These are phyloP conservation scores for Parasteatoda tepidariorum DNA, from an alignment of 1,140 invertebrate species.

Conservation along the genomic window DNA sequence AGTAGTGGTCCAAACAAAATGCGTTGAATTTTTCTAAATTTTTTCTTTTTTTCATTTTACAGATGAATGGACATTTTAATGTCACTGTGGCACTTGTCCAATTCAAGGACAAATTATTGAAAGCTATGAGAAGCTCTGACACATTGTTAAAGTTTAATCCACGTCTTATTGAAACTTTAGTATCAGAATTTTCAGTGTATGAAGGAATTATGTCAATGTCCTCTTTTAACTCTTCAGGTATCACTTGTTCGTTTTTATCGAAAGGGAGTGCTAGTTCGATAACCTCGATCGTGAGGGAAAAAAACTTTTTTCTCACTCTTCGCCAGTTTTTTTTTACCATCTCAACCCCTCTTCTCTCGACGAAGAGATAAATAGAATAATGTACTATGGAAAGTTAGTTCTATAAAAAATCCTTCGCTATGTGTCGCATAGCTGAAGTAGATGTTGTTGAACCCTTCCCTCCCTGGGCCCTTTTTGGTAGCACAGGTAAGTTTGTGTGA, in stretches of 20 bases:
- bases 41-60: too few species aligned
- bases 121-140: too few species aligned
- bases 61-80: too few species aligned
- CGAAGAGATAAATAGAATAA: slow-evolving; percentile 39
- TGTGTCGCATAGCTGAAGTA: slow-evolving; percentile 47
- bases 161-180: background rate
- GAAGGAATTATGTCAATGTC: slow-evolving; percentile 47
- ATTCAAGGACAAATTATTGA: too few species aligned
- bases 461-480: slow-evolving; percentile 6
- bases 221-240: slow-evolving; percentile 29
- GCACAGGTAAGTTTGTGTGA: slow-evolving; percentile 54
- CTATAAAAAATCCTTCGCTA: slow-evolving; percentile 48
- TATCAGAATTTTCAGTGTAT: background rate
- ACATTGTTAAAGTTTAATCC: too few species aligned
- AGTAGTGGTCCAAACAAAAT: too few species aligned
- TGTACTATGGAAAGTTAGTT: slow-evolving; percentile 1
- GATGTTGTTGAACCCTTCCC: slow-evolving; percentile 56
- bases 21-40: too few species aligned
- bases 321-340: slow-evolving; percentile 8
- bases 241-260: slow-evolving; percentile 40
- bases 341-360: background rate
- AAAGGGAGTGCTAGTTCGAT: slow-evolving; percentile 38
- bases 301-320: background rate
- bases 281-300: slow-evolving; percentile 24
- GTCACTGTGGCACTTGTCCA: too few species aligned